A percentile compares a stretch with the other conserved stretches of the same genome.
Evolutionary conservation across 2,888 invertebrate genomes (phyloP).

Genomic region (Cactoblastis cactorum): DNA sequence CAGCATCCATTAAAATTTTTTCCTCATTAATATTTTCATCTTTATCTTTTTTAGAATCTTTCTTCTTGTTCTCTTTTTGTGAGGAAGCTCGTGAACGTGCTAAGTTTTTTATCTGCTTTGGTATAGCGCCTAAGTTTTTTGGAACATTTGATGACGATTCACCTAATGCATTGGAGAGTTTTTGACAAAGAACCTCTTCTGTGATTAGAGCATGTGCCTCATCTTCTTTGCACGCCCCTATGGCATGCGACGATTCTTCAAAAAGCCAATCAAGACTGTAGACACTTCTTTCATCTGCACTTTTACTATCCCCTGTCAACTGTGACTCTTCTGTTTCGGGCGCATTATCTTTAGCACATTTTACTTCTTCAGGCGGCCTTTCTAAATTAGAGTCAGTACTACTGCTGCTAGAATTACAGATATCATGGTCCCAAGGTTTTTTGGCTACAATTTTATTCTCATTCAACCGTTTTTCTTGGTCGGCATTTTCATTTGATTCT

Average conservation of each 20-base stretch:
- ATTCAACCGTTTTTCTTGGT: conserved; percentile 46
- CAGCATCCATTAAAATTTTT: conserved; percentile 64
- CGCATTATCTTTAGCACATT: conserved; percentile 38
- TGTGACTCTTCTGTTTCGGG: conserved; percentile 60
- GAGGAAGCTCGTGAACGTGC: conserved; percentile 78
- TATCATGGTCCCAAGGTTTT: conserved; percentile 75
- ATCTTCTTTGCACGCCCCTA: conserved; percentile 39
- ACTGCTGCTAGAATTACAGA: conserved; percentile 80
- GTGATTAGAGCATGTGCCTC: conserved; percentile 35
- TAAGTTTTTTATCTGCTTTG: conserved; percentile 82
- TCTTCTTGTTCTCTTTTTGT: conserved; percentile 77
- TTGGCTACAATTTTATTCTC: conserved; percentile 48
- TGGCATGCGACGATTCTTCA: conserved; percentile 49
- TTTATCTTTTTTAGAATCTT: conserved; percentile 67
- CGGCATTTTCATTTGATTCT: conserved; percentile 72
- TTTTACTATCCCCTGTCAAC: conserved; percentile 57
- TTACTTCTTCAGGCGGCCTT: conserved; percentile 39
- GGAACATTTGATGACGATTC: conserved; percentile 73
- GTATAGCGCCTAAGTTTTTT: conserved; percentile 85
- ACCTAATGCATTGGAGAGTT: conserved; percentile 57
- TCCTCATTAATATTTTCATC: conserved; percentile 68
- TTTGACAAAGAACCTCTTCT: conserved; percentile 52
- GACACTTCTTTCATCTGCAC: conserved; percentile 64
- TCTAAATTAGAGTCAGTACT: conserved; percentile 76
- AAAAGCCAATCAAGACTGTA: conserved; percentile 74